A percentile compares a stretch with the other conserved stretches of the same genome.
phyloP scores from a whole-genome alignment of 92 coral and sea anemone genomes.

The Chrysogorgia sp. region DNA sequence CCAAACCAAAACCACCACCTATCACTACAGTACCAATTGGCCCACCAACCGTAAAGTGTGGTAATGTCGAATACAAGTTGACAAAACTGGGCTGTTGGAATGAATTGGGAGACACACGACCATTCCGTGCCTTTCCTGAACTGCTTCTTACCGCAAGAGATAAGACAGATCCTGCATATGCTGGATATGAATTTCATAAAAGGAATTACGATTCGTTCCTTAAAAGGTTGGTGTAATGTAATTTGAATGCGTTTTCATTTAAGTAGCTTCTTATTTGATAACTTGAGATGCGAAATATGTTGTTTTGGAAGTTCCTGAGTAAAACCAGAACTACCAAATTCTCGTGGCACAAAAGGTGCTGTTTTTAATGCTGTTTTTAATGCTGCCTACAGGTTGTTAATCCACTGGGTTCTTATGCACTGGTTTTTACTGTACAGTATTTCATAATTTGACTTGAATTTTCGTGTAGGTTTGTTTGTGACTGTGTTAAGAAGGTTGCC shows the following conservation, averaged over 20 bases:
- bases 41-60: constrained; percentile 15
- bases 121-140: constrained; percentile 19
- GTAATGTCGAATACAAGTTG: constrained; percentile 1
- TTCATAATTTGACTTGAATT: too few species aligned
- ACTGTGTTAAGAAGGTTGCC: constrained; percentile 1
- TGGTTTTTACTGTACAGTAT: too few species aligned
- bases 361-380: too few species aligned
- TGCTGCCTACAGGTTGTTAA: too few species aligned
- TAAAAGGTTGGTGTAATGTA: constrained; percentile 8
- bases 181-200: constrained; percentile 26
- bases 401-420: too few species aligned
- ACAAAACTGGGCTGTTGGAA: constrained; percentile 33
- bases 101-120: constrained; percentile 4
- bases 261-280: too few species aligned
- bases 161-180: not conserved
- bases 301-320: too few species aligned
- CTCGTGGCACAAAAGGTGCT: too few species aligned
- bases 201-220: constrained; percentile 23
- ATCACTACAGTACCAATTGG: constrained; percentile 3
- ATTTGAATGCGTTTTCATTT: too few species aligned
- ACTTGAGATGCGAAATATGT: too few species aligned
- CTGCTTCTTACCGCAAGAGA: constrained; percentile 34
- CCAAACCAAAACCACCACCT: constrained; percentile 13
- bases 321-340: too few species aligned
- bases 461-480: constrained; percentile 19